phyloP scores from a whole-genome alignment of 2,113 vertebrate genomes.

The Phoenicopterus ruber region DNA sequence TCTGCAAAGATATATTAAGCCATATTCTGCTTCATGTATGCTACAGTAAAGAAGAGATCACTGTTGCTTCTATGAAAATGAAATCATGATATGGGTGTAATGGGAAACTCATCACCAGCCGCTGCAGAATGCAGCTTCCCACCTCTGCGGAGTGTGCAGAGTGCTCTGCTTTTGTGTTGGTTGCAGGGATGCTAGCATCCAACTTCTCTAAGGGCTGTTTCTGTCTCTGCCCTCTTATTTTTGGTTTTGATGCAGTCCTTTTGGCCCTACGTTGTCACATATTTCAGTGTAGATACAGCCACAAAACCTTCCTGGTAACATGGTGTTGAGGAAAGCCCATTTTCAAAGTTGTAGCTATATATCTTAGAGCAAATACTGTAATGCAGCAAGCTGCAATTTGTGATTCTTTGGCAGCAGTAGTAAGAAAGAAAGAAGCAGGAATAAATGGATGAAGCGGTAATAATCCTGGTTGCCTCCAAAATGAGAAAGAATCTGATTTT shows the following conservation, averaged over 20 bases:
- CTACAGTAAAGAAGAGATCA: background rate
- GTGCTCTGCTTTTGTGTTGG: background rate
- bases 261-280: background rate
- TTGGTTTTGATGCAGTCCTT: background rate
- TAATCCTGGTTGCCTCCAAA: background rate
- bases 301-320: background rate
- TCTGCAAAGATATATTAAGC: background rate
- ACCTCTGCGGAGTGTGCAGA: background rate
- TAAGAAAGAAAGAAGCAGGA: background rate
- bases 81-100: background rate
- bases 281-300: background rate
- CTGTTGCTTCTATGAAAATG: background rate
- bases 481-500: background rate
- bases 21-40: rapidly evolving
- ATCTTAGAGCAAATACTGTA: background rate
- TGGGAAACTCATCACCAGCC: background rate
- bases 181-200: background rate
- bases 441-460: background rate
- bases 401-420: background rate
- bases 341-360: background rate
- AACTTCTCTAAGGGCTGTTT: background rate
- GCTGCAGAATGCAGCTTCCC: background rate
- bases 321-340: background rate
- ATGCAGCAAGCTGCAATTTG: background rate
- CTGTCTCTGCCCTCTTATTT: background rate